Conservation (phyloP, 2,888 invertebrate genomes). For the Cantharis rustica region DNA sequence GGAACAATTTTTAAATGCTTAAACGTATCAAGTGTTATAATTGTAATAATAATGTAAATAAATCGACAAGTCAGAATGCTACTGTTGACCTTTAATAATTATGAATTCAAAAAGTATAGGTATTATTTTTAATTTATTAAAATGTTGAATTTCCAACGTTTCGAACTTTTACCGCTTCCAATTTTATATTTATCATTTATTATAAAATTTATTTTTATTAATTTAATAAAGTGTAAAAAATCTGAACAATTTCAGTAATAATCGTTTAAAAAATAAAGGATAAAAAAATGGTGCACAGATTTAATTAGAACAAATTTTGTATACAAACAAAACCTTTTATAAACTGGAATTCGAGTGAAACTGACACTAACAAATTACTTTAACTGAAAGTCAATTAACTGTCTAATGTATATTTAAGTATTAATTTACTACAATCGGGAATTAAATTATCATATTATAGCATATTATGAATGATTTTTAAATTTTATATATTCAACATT, state of each 20-base stretch:
- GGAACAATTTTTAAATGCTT: background rate
- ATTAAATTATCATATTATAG: conserved; percentile 4
- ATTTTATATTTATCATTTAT: too few relatives aligned
- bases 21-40: background rate
- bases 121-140: background rate
- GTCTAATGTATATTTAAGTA: background rate
- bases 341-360: background rate
- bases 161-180: too few relatives aligned
- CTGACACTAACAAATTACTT: background rate
- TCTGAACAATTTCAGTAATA: background rate
- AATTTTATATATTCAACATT: background rate
- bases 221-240: background rate
- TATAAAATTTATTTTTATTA: too few relatives aligned
- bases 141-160: too few relatives aligned
- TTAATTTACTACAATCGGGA: background rate
- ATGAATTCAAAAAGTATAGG: background rate
- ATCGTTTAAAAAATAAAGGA: background rate
- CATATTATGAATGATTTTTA: conserved; percentile 5
- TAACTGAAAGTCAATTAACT: conserved; percentile 3
- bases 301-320: background rate
- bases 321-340: background rate
- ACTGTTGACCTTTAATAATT: background rate
- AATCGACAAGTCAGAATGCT: background rate
- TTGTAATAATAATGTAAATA: background rate
- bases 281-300: background rate